These are phyloP conservation scores for Dryas iulia DNA, from an alignment of 1,140 invertebrate genomes.

Conservation along the genomic window DNA sequence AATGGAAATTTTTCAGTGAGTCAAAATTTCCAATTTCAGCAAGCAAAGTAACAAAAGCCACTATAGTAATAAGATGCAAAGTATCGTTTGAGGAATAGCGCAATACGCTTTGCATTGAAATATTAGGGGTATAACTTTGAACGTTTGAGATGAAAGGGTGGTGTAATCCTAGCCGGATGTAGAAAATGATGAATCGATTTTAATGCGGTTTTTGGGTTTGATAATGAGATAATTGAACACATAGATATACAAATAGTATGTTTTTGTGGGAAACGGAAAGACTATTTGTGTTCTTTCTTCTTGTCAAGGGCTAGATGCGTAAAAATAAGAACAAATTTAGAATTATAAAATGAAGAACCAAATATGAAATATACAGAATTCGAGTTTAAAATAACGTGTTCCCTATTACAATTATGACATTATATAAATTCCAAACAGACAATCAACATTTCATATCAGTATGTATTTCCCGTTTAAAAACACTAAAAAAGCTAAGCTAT, in stretches of 20 bases:
- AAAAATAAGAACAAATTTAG: no score
- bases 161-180: background rate
- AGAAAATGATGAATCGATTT: background rate
- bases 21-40: conserved; percentile 3
- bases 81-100: conserved; percentile 1
- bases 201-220: background rate
- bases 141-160: background rate
- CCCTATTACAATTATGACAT: no score
- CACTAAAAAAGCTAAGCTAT: no score
- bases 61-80: conserved; percentile 6
- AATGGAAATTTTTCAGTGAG: background rate
- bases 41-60: background rate
- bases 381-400: no score
- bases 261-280: background rate
- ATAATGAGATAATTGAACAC: background rate
- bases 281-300: no score
- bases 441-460: no score
- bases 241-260: background rate
- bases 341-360: no score
- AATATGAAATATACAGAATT: no score
- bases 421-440: no score
- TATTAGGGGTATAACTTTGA: conserved; percentile 1
- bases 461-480: no score
- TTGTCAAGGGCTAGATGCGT: no score
- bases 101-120: conserved; percentile 7